Percentiles rank a stretch among this genome's conserved stretches.
phyloP scores from a whole-genome alignment of 2,797 vertebrate species.

The Eurystomus glaucurus region DNA sequence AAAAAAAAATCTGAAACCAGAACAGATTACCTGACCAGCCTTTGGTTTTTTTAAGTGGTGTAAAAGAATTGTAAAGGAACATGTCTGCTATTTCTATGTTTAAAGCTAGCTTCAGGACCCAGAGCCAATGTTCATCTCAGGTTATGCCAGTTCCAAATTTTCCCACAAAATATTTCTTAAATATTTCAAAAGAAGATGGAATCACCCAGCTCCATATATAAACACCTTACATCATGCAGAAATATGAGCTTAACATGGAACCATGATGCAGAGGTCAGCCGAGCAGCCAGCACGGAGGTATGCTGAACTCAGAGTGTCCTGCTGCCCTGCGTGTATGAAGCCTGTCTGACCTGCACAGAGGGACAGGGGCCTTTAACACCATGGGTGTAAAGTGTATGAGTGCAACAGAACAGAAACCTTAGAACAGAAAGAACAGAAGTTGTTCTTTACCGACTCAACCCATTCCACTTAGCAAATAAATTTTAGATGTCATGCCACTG shows the following conservation, averaged over 20 bases:
- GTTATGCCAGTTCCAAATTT: neutral
- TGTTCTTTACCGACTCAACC: neutral
- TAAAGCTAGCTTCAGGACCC: neutral
- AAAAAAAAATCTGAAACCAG: neutral
- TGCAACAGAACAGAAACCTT: neutral
- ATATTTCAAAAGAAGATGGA: neutral
- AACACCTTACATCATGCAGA: neutral
- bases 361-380: neutral
- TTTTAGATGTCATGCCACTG: neutral
- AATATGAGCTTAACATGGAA: neutral
- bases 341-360: neutral
- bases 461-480: neutral
- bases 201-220: neutral
- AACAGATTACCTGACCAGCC: neutral
- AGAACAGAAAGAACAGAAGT: neutral
- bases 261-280: neutral
- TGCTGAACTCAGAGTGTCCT: rapidly evolving
- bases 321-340: neutral
- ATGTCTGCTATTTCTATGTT: neutral
- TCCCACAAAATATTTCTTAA: neutral
- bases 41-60: neutral
- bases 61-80: neutral
- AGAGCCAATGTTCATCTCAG: neutral
- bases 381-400: neutral
- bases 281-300: neutral